Percentiles rank a stretch among this genome's conserved stretches.
Conservation (phyloP, 64 coral and sea anemone species). For the Montipora cactus region DNA sequence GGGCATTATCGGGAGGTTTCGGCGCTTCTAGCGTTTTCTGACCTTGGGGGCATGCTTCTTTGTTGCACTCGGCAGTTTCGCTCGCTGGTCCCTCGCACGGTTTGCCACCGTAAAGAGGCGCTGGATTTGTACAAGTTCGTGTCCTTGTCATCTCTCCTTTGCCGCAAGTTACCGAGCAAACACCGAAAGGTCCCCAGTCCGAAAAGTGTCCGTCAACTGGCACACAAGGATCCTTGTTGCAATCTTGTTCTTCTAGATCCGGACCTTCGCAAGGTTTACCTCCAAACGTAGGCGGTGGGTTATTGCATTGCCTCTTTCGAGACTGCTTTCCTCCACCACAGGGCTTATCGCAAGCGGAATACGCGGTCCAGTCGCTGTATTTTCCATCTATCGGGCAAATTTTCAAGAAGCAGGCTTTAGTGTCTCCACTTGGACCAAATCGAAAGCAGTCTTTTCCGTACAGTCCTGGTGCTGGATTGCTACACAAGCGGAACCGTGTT, state of each 20-base stretch:
- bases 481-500: background rate
- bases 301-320: slow-evolving; percentile 80
- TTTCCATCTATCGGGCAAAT: slow-evolving; percentile 67
- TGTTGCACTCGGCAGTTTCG: background rate
- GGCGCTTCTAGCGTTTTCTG: background rate
- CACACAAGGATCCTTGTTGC: slow-evolving; percentile 77
- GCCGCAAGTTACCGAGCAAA: slow-evolving; percentile 29
- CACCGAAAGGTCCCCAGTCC: background rate
- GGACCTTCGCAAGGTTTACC: slow-evolving; percentile 89
- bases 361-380: slow-evolving; percentile 81
- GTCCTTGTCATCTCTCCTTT: slow-evolving; percentile 22
- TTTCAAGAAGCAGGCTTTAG: slow-evolving; percentile 36
- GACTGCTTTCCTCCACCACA: slow-evolving; percentile 88
- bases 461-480: background rate
- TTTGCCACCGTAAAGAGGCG: slow-evolving; percentile 16
- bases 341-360: slow-evolving; percentile 74
- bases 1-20: background rate
- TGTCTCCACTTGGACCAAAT: background rate
- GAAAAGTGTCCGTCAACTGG: background rate
- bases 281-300: slow-evolving; percentile 74
- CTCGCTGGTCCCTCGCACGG: background rate
- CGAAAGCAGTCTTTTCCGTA: slow-evolving; percentile 39
- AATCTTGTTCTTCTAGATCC: slow-evolving; percentile 76
- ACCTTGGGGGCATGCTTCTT: background rate
- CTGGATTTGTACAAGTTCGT: slow-evolving; percentile 11